phyloP scores from a whole-genome alignment of 2,797 vertebrate genomes.

The Nasua narica region DNA sequence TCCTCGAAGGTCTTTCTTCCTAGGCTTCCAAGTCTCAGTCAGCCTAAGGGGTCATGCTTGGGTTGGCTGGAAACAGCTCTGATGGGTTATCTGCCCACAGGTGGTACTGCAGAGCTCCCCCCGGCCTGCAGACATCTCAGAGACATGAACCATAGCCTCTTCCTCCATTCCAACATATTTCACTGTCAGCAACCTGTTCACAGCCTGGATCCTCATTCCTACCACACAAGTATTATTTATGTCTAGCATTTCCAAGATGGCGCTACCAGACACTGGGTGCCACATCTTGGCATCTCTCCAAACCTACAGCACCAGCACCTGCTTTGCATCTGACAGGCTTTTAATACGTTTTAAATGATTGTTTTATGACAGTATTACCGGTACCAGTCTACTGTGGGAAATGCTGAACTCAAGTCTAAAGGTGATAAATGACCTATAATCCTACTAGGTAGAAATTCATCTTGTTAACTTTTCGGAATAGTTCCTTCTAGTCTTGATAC shows the following conservation, averaged over 20 bases:
- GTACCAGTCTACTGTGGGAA: background rate
- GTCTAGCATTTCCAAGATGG: background rate
- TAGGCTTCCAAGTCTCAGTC: background rate
- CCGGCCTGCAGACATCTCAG: background rate
- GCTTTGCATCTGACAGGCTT: background rate
- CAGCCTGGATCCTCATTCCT: too few relatives aligned
- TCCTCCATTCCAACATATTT: background rate
- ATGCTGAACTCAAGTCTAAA: background rate
- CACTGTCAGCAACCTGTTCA: background rate
- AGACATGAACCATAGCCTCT: background rate
- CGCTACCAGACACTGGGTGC: background rate
- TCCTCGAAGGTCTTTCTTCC: background rate
- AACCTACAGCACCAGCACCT: background rate
- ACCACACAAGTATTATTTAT: background rate
- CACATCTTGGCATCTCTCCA: background rate
- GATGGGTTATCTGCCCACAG: fast-evolving
- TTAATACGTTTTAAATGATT: background rate
- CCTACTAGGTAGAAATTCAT: background rate
- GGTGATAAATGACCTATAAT: background rate
- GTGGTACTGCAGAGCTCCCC: fast-evolving
- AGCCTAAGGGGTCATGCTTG: background rate
- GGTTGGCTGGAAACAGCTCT: background rate
- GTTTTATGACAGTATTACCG: background rate
- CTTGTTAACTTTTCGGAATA: background rate
- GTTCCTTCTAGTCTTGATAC: background rate